Evolutionary conservation across 2,113 vertebrate genomes (phyloP), one percentile per base, ranked within the genome.

Genomic region (Tachuris rubrigastra): DNA sequence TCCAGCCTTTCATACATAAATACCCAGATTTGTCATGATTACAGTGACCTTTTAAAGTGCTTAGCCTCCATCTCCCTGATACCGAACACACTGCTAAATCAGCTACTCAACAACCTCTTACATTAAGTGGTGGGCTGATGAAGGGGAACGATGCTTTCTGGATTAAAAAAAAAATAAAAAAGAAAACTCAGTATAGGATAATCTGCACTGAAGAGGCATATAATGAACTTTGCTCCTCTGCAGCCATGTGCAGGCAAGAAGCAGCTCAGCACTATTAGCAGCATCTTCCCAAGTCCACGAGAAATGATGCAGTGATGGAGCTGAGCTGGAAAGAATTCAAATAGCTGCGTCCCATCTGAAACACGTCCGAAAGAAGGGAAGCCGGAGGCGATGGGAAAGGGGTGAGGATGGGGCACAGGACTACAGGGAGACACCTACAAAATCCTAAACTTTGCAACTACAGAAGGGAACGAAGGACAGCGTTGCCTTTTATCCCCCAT

Each of bases 281-380:
- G 93, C 95, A 98, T 98, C 98, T 96, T 97, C 96, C 95, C 97
- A 96, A 98, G 97, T 97, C 95, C 91, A 86, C 47, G 65, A 98
- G 95, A 97, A 98, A 98, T 98, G 98, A 99, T 99, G 98, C 98
- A 98, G 98, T 97, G 98, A 94, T 96, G 97, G 95, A 98, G 98
- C 95, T 96, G 89, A 76, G 97, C 95, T 98, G 98, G 98, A 98
- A 97, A 96, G 95, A 93, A 98, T 98, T 98, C 97, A 98, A 88
- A 95, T 85, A 96, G 96, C 97, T 97, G 96, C 95, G 90, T 97
- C 97, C 97, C 97, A 96, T 91, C 88, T 74, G 77, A 93, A 90
- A 81, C 56, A 87, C 56, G 68, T 75, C 66, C 31, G 53, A 87
- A 67, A 62, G 52, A 50, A 78, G 79, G 44, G 37, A 75, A 75